Evolutionary conservation across 2,797 vertebrate genomes (phyloP), one percentile per base, ranked within the genome.

Genomic region (Choloepus didactylus): DNA sequence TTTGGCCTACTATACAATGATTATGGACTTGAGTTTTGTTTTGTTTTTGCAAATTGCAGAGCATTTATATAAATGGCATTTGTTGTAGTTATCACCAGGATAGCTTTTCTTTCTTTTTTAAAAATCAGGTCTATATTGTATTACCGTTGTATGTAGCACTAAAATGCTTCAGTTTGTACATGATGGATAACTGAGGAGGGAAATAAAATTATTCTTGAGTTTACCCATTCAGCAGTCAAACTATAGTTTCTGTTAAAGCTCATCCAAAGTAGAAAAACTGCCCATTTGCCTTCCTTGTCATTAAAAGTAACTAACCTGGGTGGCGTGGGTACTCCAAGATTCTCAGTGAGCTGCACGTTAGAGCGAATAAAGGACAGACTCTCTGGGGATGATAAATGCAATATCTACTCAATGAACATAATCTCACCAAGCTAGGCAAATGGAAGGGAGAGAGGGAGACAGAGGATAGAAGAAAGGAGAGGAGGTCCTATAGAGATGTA

Each of bases 151-250:
- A n/a, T 51, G 72, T 66, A 81, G 16, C 7, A 38, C 46, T 87
- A 60, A 96, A 88, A 72, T 76, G 56, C 21, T 86, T 91, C 64
- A 79, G 25, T 72, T 27, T 59, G 29, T 8, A 44, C 29, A 25
- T n/a, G 80, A 91, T 44, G 51, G 41, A 27, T 62, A 87, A 69
- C 19, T 27, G 77, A 91, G 59, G 38, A 72, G 70, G 93, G 31
- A 93, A 56, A 77, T 38, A 62, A 64, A 93, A 77, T 92, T 88
- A 56, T 77, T 73, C 72, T 70, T 86, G 69, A 92, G 59, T 38
- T 51, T 87, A 31, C 15, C n/a, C 44, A 88, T 67, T 38, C 14
- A 51, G 16, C 23, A 85, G 29, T 94, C 19, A 46, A 83, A 86
- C 35, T 9, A 85, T 31, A 5, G 21, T 54, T 93, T 87, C 73